Base-by-base conservation (phyloP, 2,113 vertebrate genomes). In the Lepus timidus region DNA sequence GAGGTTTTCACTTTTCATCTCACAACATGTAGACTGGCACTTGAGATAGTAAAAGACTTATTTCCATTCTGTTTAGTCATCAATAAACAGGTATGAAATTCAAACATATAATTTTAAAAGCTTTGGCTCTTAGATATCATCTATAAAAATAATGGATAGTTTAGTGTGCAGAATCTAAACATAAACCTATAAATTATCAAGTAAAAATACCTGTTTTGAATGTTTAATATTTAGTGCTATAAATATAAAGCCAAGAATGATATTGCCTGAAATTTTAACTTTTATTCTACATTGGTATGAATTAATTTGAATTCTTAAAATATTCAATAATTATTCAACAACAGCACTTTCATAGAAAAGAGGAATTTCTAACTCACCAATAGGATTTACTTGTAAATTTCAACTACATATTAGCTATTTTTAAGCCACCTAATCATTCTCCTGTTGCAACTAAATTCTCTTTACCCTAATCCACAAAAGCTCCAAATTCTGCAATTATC, bases 271-370 rank as follows among this genome's bases (percentile, higher is more conserved):
- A 84, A 27, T 95, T 91, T 94, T 89, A 68, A 55, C 27, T 92
- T 94, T 92, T 20, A 90, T 65, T 70, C 9, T 90, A 19, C 74
- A 1, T 70, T 85, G 29, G 44, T 39, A 70, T 96, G 68, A 80
- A 52, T 84, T 44, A 11, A 64, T 64, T 85, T 95, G 58, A 91
- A 39, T 11, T 86, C 29, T 94, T 79, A 86, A 93, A 93, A 94
- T 58, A 79, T 9, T 91, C 14, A 23, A 22, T 76, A 29, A 74
- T 67, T 65, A 90, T 36, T 90, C 78, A 85, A 13, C 94, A 27
- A 64, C 14, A 36, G 9, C 44, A 64, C 79, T 90, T 85, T 94
- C 22, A 19, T 82, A 74, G 33, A 88, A 67, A 19, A 85, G 9
- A 44, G 58, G 62, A 91, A 52, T 65, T 85, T 93, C 22, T 23